phyloP scores from a whole-genome alignment of 2,888 invertebrate genomes.

The Julus scanicus region DNA sequence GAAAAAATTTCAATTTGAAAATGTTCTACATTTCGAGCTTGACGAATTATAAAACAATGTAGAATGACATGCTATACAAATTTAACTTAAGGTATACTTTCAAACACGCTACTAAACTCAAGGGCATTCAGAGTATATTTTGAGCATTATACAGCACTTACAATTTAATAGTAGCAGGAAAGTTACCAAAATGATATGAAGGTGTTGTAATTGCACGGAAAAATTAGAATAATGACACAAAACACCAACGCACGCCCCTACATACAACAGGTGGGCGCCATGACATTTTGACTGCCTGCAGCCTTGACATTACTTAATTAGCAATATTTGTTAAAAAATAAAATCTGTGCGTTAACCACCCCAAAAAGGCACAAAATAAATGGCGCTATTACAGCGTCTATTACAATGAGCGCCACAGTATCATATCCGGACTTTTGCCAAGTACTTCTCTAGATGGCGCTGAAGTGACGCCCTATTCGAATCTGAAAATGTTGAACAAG shows the following conservation, averaged over 20 bases:
- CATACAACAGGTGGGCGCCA: not conserved
- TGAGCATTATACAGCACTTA: not conserved
- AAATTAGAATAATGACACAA: not conserved
- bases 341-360: not conserved
- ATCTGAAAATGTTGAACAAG: no score
- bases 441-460: no score
- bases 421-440: no score
- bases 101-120: not conserved
- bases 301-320: not conserved
- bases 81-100: not conserved
- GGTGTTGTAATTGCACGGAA: not conserved
- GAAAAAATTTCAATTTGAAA: not conserved
- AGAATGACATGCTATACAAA: not conserved
- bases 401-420: no score
- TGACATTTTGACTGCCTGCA: not conserved
- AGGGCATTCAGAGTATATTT: not conserved
- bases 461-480: no score
- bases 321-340: not conserved
- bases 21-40: not conserved
- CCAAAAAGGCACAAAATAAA: not conserved
- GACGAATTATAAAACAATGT: no score
- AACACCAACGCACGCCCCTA: no score
- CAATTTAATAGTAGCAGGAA: not conserved
- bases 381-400: no score
- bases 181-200: not conserved